A percentile compares a stretch with the other conserved stretches of the same genome.
Evolutionary conservation across 2,888 invertebrate species (phyloP).

Genomic region (Lepetodrilus schrolli): DNA sequence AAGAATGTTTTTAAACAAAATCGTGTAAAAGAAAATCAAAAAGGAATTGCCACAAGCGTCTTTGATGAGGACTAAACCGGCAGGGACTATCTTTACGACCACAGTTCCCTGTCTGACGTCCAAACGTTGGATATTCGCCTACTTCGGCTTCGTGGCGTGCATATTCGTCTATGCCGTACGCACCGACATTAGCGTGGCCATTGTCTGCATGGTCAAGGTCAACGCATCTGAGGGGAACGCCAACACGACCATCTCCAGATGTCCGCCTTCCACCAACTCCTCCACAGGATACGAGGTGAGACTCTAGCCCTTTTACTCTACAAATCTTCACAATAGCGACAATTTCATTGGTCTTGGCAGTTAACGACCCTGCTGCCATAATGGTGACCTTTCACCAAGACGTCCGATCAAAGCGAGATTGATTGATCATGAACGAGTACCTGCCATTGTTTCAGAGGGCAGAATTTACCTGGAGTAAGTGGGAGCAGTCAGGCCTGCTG

Average conservation of each 20-base stretch:
- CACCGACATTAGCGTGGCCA: constrained; percentile 49
- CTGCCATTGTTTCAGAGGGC: constrained; percentile 17
- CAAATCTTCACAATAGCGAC: no score
- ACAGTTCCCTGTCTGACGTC: constrained; percentile 38
- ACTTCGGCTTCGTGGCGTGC: constrained; percentile 39
- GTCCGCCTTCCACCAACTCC: background rate
- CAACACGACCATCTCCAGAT: background rate
- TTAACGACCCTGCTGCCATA: no score
- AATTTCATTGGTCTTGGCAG: no score
- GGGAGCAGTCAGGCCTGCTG: background rate
- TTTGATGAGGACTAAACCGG: no score
- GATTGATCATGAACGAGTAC: no score
- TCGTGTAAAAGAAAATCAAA: no score
- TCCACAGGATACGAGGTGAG: background rate
- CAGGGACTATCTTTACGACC: no score
- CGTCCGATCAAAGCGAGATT: no score
- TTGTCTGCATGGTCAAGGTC: constrained; percentile 39
- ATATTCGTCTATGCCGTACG: constrained; percentile 77
- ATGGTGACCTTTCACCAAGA: no score
- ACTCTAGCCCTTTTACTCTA: no score
- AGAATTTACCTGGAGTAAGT: constrained; percentile 24
- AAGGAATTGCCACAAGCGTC: no score
- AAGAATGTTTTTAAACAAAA: no score
- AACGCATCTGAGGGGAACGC: background rate
- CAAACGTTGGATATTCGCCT: constrained; percentile 43